phyloP scores from a whole-genome alignment of 2,113 vertebrate species.

The Melanerpes aurifrons region DNA sequence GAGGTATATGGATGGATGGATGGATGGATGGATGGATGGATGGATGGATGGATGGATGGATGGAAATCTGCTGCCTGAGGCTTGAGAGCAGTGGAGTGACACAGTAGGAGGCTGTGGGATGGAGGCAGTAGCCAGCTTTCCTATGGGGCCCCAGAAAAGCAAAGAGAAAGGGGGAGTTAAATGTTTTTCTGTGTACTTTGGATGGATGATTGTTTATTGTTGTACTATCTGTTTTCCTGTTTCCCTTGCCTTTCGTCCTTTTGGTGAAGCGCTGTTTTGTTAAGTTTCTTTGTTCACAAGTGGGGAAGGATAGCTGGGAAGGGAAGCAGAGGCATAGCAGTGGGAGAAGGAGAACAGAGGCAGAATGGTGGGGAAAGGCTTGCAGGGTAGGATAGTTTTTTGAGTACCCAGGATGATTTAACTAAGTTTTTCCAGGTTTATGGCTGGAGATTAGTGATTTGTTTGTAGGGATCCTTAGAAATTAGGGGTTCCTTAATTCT shows the following conservation, averaged over 20 bases:
- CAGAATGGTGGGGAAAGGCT: not conserved
- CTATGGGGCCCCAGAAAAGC: not conserved
- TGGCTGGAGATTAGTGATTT: not conserved
- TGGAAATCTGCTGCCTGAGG: not conserved
- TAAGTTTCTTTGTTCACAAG: not conserved
- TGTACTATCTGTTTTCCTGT: constrained; percentile 22
- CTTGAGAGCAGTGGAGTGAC: not conserved
- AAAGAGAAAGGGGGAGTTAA: not conserved
- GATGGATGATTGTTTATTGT: constrained; percentile 14
- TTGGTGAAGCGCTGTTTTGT: not conserved
- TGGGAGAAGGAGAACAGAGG: not conserved
- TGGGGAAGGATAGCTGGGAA: not conserved
- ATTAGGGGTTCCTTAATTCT: not conserved
- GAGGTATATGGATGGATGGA: too few relatives aligned
- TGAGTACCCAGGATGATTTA: not conserved
- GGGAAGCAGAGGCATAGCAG: not conserved
- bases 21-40: not conserved
- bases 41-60: not conserved
- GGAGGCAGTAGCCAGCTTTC: not conserved
- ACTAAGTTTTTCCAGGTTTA: not conserved
- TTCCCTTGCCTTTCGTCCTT: not conserved
- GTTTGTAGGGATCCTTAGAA: not conserved
- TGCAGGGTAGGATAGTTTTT: not conserved
- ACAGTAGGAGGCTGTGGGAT: not conserved
- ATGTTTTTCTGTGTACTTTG: not conserved